Base-by-base conservation (phyloP, 2,113 vertebrate genomes). In the Otis tarda region DNA sequence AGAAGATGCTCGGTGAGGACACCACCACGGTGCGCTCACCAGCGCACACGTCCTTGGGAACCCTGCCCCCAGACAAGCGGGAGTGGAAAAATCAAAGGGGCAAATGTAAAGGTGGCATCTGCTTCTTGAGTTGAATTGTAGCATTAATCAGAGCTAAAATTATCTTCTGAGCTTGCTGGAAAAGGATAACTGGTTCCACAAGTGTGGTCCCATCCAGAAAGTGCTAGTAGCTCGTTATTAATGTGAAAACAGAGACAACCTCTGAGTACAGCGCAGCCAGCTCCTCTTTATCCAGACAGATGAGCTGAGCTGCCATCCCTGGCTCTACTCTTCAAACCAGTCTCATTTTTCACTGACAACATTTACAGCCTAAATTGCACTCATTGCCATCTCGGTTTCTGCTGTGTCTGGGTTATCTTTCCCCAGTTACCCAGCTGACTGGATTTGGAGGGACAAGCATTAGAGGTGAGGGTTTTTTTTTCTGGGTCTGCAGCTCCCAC, bases 21-120 rank as follows among this genome's bases (percentile, higher is more conserved):
- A 67, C 12, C 13, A 23, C 31, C 7, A 14, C 0, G 1, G 10
- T 2, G 17, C 23, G 16, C 43, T 73, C 76, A 43, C 0, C 0
- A 35, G 25, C 4, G 0, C 12, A 35, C 17, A 1, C 0, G n/a
- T 64, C 55, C 73, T 91, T 28, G 47, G 64, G 49, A 89, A 65
- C 1, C 2, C 24, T 41, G 37, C 30, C 20, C 57, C 18, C 52
- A 31, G 41, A 63, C 9, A 71, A 52, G n/a, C 22, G 14, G 20
- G 6, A 52, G n/a, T 2, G 5, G 67, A 37, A 91, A 90, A 83
- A 47, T 20, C 31, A 69, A 92, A 73, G 52, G 31, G 53, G 50
- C 10, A 68, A 83, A 73, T 10, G 30, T 24, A 74, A 52, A 87
- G 47, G 31, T 57, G 43, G 30, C 53, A 59, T 45, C 87, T 79